These are phyloP conservation scores for Gonocerus acuteangulatus DNA, from an alignment of 2,888 invertebrate species.

Conservation along the genomic window DNA sequence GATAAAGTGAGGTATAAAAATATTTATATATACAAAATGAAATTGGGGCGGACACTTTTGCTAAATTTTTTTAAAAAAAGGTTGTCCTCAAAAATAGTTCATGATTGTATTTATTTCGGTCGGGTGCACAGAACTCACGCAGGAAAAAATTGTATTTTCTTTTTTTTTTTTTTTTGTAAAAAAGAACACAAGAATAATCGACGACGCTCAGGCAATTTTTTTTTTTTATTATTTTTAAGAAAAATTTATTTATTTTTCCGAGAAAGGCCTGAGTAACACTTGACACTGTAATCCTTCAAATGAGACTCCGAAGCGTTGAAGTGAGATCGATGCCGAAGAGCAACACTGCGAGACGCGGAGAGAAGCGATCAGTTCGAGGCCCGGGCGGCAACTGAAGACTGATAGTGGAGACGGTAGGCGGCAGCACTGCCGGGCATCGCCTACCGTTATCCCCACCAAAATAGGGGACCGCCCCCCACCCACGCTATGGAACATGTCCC, in stretches of 20 bases:
- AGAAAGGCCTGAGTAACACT: too few relatives aligned
- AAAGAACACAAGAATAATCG: too few relatives aligned
- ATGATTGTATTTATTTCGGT: not conserved
- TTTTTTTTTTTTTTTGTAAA: too few relatives aligned
- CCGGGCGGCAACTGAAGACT: slow-evolving; percentile 3
- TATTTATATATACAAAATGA: not conserved
- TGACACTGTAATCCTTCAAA: slow-evolving; percentile 17
- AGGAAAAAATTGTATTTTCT: not conserved
- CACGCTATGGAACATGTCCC: not conserved
- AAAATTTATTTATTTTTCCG: not conserved
- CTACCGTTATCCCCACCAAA: not conserved
- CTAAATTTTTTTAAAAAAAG: not conserved
- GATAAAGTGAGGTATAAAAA: not conserved
- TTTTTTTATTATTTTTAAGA: not conserved
- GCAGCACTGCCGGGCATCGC: slow-evolving; percentile 18
- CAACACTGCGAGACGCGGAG: not conserved
- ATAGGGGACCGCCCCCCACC: not conserved
- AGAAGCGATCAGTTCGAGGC: not conserved
- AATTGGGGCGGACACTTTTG: not conserved
- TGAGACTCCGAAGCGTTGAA: not conserved
- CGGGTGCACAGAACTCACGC: not conserved
- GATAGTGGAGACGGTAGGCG: not conserved
- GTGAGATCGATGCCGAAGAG: not conserved
- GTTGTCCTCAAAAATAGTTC: not conserved
- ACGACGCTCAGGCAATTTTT: too few relatives aligned